phyloP scores from a whole-genome alignment of 2,888 invertebrate species.

The Tetramorium bicarinatum region DNA sequence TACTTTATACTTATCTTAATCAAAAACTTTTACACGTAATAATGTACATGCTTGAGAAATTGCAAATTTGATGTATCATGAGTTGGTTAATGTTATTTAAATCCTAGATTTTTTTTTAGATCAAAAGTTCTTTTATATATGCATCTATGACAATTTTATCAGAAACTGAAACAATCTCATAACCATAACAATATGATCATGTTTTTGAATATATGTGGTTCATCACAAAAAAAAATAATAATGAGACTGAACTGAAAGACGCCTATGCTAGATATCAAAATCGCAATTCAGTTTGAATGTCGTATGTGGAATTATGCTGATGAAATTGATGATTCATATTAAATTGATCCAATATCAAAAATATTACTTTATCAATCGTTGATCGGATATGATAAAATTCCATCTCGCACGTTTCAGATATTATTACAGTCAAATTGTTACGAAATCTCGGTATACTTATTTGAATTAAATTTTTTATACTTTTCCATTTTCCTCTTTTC shows the following conservation, averaged over 20 bases:
- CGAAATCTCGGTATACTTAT: neutral
- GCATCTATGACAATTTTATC: constrained; percentile 39
- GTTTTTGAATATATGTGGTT: constrained; percentile 49
- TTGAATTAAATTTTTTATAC: neutral
- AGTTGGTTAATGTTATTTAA: neutral
- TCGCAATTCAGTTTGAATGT: constrained; percentile 10
- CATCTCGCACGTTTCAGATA: neutral
- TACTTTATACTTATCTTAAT: constrained; percentile 19
- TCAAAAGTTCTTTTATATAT: neutral
- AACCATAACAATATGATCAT: constrained; percentile 54
- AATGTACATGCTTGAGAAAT: neutral
- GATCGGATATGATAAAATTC: constrained; percentile 1
- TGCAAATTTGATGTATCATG: neutral
- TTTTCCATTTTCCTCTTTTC: neutral
- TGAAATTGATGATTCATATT: constrained; percentile 8
- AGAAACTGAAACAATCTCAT: constrained; percentile 71
- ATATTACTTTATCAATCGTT: neutral
- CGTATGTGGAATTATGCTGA: neutral
- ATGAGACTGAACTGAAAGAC: neutral
- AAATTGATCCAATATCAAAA: neutral
- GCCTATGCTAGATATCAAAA: constrained; percentile 11
- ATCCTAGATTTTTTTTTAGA: neutral
- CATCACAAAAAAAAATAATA: constrained; percentile 2
- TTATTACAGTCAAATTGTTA: neutral
- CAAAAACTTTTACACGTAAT: neutral